Conservation (phyloP, 2,797 vertebrate species). For the Periophthalmus magnuspinnatus region DNA sequence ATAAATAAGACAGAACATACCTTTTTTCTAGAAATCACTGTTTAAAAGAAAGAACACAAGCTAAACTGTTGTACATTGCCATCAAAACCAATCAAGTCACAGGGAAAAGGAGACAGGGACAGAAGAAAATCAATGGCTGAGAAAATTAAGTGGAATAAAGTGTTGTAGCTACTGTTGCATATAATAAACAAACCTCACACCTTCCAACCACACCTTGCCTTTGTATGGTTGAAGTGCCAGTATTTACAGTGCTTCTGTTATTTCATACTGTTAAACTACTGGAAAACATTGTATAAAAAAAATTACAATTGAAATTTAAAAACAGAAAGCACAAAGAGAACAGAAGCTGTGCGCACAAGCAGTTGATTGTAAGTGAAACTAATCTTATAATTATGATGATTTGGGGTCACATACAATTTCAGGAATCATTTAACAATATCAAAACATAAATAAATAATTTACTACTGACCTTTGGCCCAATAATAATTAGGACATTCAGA, state of each 20-base stretch:
- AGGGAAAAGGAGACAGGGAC: slow-evolving; percentile 42
- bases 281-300: background rate
- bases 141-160: slow-evolving; percentile 24
- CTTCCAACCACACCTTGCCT: too few species aligned
- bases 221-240: background rate
- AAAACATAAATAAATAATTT: slow-evolving; percentile 6
- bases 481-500: slow-evolving; percentile 82
- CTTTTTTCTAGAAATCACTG: slow-evolving; percentile 55
- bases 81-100: slow-evolving; percentile 49
- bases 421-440: slow-evolving; percentile 21
- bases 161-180: slow-evolving; percentile 14
- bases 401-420: slow-evolving; percentile 46
- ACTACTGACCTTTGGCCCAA: slow-evolving; percentile 87
- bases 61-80: slow-evolving; percentile 44
- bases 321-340: slow-evolving; percentile 25
- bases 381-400: slow-evolving; percentile 44
- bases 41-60: slow-evolving; percentile 59
- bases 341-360: slow-evolving; percentile 25
- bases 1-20: slow-evolving; percentile 63
- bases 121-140: slow-evolving; percentile 45
- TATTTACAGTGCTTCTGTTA: background rate
- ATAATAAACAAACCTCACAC: slow-evolving; percentile 17
- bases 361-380: slow-evolving; percentile 45
- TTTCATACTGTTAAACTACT: background rate
- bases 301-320: slow-evolving; percentile 23